A percentile compares a stretch with the other conserved stretches of the same genome.
These are phyloP conservation scores for Meloidogyne floridensis DNA, from an alignment of 1,140 invertebrate species.

Conservation along the genomic window DNA sequence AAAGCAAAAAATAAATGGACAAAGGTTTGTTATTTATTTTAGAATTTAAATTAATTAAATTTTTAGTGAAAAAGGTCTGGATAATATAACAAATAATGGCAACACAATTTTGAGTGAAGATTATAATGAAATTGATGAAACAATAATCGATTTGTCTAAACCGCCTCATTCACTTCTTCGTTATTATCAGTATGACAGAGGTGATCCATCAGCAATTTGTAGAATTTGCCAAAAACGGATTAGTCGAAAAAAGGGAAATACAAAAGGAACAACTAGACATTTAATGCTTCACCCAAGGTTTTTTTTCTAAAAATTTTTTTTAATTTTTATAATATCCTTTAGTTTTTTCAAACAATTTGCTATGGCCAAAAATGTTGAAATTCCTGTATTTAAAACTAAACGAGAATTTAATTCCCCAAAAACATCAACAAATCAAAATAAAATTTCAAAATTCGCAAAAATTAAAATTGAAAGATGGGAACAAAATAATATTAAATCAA, in stretches of 20 bases:
- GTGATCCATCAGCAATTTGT: neutral
- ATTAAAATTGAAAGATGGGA: neutral
- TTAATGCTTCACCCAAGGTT: constrained; percentile 1
- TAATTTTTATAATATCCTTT: neutral
- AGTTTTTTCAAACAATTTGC: neutral
- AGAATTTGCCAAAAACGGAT: neutral
- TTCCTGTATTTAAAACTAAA: neutral
- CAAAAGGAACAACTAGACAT: neutral
- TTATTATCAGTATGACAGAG: neutral
- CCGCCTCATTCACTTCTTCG: constrained; percentile 2
- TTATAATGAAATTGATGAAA: neutral
- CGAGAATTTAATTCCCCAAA: neutral
- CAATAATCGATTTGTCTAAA: neutral
- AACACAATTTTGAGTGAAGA: neutral
- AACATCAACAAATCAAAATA: neutral
- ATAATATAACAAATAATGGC: neutral
- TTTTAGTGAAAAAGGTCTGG: neutral
- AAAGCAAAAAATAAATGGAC: neutral
- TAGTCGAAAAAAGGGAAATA: constrained; percentile 1
- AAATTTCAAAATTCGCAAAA: neutral
- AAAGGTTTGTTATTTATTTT: neutral
- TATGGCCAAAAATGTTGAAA: neutral
- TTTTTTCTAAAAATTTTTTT: neutral
- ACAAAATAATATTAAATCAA: neutral
- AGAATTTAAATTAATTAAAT: neutral